A percentile compares a stretch with the other conserved stretches of the same genome.
These are phyloP conservation scores for Brachyhypopomus occidentalis DNA, from an alignment of 2,113 vertebrate species.

Conservation along the genomic window DNA sequence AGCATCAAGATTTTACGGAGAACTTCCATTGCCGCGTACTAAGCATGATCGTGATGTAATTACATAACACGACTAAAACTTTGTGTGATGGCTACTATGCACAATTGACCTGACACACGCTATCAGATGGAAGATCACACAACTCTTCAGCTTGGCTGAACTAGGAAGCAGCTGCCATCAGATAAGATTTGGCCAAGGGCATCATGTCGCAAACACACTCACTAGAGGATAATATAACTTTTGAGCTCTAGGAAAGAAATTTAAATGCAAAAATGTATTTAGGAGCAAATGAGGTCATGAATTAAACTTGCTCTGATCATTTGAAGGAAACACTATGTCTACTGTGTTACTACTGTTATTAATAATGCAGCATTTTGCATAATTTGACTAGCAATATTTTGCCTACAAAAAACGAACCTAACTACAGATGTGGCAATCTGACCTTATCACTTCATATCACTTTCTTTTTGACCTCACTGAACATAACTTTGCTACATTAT, in stretches of 20 bases:
- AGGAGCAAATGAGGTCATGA: neutral
- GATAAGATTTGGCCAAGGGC: neutral
- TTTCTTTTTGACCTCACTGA: no score
- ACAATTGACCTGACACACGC: neutral
- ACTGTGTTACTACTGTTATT: neutral
- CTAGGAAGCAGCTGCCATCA: neutral
- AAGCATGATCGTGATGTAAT: neutral
- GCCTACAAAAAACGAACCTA: neutral
- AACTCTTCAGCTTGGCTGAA: neutral
- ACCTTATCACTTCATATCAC: no score
- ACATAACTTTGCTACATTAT: no score
- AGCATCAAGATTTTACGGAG: neutral
- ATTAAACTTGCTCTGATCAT: neutral
- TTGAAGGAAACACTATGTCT: neutral
- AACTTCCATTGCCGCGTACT: neutral
- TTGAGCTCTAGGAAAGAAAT: neutral
- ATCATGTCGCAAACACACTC: neutral
- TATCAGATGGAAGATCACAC: neutral
- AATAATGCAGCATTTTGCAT: neutral
- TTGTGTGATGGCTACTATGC: neutral
- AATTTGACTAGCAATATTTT: neutral
- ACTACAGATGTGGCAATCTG: neutral
- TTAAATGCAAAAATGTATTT: neutral
- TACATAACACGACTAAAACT: neutral
- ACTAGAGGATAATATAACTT: neutral